Percentiles rank a stretch among this genome's conserved stretches.
phyloP scores from a whole-genome alignment of 2,888 invertebrate genomes.

The Brachylomia viminalis region DNA sequence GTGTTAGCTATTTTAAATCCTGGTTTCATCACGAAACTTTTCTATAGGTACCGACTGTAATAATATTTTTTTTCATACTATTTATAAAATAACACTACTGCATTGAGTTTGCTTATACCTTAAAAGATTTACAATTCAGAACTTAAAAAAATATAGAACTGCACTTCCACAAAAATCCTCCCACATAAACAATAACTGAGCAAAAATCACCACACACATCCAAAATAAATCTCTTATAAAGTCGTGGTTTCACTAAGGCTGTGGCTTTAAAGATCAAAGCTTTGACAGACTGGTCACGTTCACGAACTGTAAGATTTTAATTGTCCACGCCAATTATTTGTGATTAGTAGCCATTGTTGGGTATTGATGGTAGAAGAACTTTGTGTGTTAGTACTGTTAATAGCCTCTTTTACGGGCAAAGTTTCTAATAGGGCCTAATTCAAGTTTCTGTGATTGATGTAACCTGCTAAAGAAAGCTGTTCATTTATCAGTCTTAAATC shows the following conservation, averaged over 20 bases:
- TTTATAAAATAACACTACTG: no score
- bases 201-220: not conserved
- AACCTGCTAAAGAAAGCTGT: not conserved
- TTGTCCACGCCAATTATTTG: conserved; percentile 43
- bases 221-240: not conserved
- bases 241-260: not conserved
- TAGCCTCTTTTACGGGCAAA: not conserved
- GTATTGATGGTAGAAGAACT: not conserved
- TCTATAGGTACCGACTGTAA: no score
- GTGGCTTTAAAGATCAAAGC: conserved; percentile 53
- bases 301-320: conserved; percentile 64
- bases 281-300: conserved; percentile 36
- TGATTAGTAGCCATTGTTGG: conserved; percentile 21
- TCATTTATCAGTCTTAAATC: not conserved
- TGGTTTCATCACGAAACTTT: no score
- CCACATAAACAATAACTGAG: no score
- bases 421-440: not conserved
- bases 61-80: no score
- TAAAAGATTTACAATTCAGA: not conserved
- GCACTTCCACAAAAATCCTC: no score
- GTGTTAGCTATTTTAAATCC: no score
- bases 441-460: not conserved
- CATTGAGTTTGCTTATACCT: not conserved
- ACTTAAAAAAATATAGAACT: not conserved
- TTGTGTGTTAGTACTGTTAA: not conserved